Evolutionary conservation across 2,797 vertebrate genomes (phyloP).

Genomic region (Lagothrix lagotricha): DNA sequence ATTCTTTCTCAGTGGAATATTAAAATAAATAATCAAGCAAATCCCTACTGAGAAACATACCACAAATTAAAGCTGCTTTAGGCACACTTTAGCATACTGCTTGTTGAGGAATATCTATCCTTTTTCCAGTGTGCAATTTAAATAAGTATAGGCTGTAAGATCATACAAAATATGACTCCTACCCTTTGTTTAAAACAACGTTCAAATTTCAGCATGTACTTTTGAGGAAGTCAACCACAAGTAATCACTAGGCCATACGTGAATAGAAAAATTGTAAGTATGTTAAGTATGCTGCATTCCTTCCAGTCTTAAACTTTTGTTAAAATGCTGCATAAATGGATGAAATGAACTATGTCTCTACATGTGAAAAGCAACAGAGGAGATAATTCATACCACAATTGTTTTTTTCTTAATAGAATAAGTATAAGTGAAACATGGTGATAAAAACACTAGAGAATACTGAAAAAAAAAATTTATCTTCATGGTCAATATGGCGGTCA

Average conservation of each 20-base stretch:
- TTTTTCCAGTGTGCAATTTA: conserved; percentile 59
- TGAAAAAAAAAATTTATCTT: conserved; percentile 10
- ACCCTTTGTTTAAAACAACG: conserved; percentile 68
- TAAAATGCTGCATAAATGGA: conserved; percentile 68
- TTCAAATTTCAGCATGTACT: conserved; percentile 48
- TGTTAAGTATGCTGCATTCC: conserved; percentile 42
- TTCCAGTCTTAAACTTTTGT: conserved; percentile 59
- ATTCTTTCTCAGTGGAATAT: conserved; percentile 78
- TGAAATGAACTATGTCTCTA: conserved; percentile 21
- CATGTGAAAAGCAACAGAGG: neutral
- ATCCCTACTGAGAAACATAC: conserved; percentile 64
- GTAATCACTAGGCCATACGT: conserved; percentile 51
- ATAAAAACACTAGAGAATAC: conserved; percentile 34
- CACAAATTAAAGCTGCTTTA: conserved; percentile 75
- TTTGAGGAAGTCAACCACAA: conserved; percentile 65
- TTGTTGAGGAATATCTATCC: conserved; percentile 62
- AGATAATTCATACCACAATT: conserved; percentile 7
- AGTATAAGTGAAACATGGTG: neutral
- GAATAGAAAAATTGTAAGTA: conserved; percentile 67
- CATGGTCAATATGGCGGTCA: neutral
- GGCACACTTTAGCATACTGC: conserved; percentile 75
- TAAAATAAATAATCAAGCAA: conserved; percentile 84
- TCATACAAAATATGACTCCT: conserved; percentile 63
- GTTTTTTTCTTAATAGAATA: conserved; percentile 28
- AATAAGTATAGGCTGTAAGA: conserved; percentile 72